A percentile compares a stretch with the other conserved stretches of the same genome.
These are phyloP conservation scores for Lepidochitona cinerea DNA, from an alignment of 2,888 invertebrate species.

Conservation along the genomic window DNA sequence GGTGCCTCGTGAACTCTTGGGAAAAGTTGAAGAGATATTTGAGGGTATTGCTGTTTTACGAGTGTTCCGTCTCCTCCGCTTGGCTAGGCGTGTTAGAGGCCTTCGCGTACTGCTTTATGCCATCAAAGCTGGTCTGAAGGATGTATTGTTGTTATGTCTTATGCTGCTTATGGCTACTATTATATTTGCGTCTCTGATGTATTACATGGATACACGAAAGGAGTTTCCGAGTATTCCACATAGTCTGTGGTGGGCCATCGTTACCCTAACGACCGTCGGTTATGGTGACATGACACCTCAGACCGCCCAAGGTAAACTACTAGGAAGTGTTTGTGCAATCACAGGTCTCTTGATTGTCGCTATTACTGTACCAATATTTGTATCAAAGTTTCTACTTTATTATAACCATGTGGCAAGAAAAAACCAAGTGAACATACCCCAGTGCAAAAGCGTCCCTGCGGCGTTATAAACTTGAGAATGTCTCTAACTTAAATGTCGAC, in stretches of 20 bases:
- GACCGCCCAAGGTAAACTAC: neutral
- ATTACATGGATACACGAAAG: neutral
- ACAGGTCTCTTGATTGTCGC: neutral
- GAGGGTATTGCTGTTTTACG: neutral
- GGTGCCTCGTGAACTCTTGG: neutral
- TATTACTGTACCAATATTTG: neutral
- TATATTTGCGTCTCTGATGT: neutral
- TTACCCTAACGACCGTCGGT: neutral
- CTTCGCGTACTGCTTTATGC: neutral
- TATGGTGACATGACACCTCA: neutral
- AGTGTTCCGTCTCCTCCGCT: neutral
- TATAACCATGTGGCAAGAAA: neutral
- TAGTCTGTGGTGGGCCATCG: conserved; percentile 3
- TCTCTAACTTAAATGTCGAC: too few species aligned
- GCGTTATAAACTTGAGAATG: too few species aligned
- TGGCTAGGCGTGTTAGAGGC: neutral
- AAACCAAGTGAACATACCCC: neutral
- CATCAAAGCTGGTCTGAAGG: neutral
- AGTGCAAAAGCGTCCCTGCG: neutral
- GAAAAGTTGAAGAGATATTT: neutral
- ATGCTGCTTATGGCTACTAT: neutral
- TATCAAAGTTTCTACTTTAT: neutral
- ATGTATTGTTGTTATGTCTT: neutral
- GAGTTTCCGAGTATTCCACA: neutral
- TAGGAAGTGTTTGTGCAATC: neutral